Conservation (phyloP, 2,797 vertebrate genomes). For the Rhinichthys osculus region DNA sequence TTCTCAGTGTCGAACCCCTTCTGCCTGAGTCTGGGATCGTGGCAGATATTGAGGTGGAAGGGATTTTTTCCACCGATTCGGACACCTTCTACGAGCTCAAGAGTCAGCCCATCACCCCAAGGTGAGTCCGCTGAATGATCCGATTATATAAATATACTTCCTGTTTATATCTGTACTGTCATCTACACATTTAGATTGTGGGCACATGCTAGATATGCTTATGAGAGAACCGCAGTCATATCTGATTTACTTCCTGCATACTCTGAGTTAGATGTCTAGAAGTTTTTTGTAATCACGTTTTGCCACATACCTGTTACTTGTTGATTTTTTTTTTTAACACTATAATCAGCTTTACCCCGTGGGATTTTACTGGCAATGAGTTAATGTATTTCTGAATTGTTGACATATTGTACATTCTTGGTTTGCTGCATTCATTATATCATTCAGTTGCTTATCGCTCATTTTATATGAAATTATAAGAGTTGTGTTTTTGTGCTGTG, state of each 20-base stretch:
- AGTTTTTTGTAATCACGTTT: neutral
- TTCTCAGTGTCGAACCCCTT: constrained; percentile 79
- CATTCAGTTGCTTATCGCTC: neutral
- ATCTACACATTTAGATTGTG: neutral
- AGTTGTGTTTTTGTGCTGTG: neutral
- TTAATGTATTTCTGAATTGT: neutral
- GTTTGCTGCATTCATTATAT: neutral
- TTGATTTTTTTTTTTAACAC: neutral
- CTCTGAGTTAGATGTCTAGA: neutral
- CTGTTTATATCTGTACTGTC: constrained; percentile 25
- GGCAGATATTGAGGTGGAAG: constrained; percentile 87
- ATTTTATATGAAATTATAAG: neutral
- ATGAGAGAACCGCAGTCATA: neutral
- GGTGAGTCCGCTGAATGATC: constrained; percentile 64
- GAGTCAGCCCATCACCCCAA: constrained; percentile 83
- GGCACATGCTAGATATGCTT: neutral
- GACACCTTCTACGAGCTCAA: constrained; percentile 88
- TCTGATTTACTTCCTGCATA: constrained; percentile 28
- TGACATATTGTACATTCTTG: neutral
- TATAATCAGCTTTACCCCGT: neutral
- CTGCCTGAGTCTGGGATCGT: constrained; percentile 89
- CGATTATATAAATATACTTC: constrained; percentile 10
- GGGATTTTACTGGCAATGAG: neutral
- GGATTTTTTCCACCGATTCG: constrained; percentile 74
- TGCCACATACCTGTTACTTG: neutral